Base-by-base conservation (phyloP, 2,888 invertebrate genomes). In the Siphonodentalium dalli region DNA sequence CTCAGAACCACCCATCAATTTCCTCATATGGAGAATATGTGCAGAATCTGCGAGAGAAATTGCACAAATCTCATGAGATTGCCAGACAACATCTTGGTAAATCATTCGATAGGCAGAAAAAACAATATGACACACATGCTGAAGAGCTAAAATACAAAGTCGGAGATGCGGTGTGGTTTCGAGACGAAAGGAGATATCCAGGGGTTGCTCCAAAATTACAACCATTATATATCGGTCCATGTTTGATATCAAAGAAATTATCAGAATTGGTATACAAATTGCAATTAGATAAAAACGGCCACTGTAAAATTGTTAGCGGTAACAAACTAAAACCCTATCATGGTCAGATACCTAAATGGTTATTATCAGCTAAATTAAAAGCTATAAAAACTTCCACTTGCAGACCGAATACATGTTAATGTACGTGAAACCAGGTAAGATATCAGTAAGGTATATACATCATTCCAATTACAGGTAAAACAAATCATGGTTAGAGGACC, bases 1-100 rank as follows among this genome's bases (percentile, higher is more conserved):
- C 37, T 0, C 4, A 23, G 9, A 24, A 27, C 5, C 11, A 40
- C 4, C 39, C 24, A 24, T 13, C n/a, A 27, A 38, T 46, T 7
- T 20, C 40, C 7, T 23, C 33, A n/a, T 41, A 45, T 42, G 49
- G 45, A 24, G 45, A 35, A 13, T 52, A 57, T 54, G 42, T 51
- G 2, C 24, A 38, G 13, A 31, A 23, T 18, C 39, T 59, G 3
- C 29, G 34, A 24, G 38, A 51, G 18, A 31, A 34, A 9, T 38
- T 58, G 33, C 47, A 56, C 20, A 31, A 38, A 13, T 54, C 47
- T 15, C 54, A 52, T 43, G 24, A 33, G 2, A 13, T 55, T 2
- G 31, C 50, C 26, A 20, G 47, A 20, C 34, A 47, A 33, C n/a
- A 51, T 24, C 31, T 55, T 13, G n/a, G 43, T 18, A 20, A 20